Percentiles rank a stretch among this genome's conserved stretches.
These are phyloP conservation scores for Colaptes auratus DNA, from an alignment of 2,113 vertebrate genomes.

Conservation along the genomic window DNA sequence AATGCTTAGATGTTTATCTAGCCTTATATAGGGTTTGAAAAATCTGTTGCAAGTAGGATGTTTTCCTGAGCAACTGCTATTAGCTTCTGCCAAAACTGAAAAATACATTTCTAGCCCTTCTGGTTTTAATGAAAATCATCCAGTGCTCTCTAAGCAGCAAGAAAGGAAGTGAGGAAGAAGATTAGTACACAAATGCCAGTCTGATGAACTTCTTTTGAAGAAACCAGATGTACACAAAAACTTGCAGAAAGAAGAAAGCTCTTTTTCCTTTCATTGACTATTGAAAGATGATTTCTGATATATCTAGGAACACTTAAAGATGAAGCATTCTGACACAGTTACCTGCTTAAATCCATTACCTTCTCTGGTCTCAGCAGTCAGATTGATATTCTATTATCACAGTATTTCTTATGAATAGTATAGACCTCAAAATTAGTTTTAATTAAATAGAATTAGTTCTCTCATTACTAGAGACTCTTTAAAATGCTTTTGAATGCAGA, in stretches of 20 bases:
- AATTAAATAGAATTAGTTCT: background rate
- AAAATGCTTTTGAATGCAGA: background rate
- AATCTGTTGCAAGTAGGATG: constrained; percentile 37
- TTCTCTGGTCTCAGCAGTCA: background rate
- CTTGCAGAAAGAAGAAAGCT: background rate
- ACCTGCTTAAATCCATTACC: background rate
- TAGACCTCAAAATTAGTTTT: background rate
- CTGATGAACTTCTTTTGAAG: background rate
- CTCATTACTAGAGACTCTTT: background rate
- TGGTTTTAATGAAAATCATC: constrained; percentile 37
- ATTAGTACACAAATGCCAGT: background rate
- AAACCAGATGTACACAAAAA: background rate
- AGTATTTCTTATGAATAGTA: background rate
- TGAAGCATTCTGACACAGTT: background rate
- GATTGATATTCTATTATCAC: background rate
- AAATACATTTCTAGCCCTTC: background rate
- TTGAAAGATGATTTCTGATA: background rate
- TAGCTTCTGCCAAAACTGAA: constrained; percentile 10
- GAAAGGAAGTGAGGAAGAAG: background rate
- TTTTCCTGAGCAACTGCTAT: constrained; percentile 19
- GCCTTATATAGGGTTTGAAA: constrained; percentile 15
- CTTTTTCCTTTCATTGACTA: background rate
- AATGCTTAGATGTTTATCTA: constrained; percentile 30
- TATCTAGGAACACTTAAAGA: background rate
- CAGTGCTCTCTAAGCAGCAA: background rate